Evolutionary conservation across 2,797 vertebrate species (phyloP).

Genomic region (Falco cherrug): DNA sequence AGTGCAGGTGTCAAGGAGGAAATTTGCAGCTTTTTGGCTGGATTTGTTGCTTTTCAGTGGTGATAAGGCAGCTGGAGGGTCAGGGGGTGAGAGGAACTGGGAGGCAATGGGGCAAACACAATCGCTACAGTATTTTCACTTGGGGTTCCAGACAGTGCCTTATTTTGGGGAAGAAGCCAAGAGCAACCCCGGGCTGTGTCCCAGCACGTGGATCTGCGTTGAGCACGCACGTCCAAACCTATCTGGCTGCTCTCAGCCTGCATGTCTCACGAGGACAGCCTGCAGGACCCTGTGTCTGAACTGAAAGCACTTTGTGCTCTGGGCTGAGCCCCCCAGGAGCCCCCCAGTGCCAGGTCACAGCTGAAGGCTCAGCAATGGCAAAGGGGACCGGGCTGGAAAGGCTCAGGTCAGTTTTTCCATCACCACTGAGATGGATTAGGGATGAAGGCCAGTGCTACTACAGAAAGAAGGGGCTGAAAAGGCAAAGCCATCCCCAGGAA

Average conservation of each 20-base stretch:
- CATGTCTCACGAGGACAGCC: accelerated
- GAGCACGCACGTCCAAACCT: not conserved
- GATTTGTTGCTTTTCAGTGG: not conserved
- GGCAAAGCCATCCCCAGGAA: not conserved
- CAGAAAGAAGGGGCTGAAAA: not conserved
- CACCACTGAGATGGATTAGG: accelerated
- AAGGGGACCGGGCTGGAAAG: not conserved
- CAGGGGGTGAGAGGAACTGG: not conserved
- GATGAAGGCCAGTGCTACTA: accelerated
- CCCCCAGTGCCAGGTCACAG: accelerated
- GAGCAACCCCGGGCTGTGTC: accelerated
- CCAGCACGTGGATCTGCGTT: accelerated
- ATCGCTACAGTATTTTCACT: not conserved
- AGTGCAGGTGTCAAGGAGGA: not conserved
- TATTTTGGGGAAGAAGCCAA: not conserved
- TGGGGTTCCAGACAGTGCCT: not conserved
- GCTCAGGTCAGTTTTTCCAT: not conserved
- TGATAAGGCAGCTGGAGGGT: not conserved
- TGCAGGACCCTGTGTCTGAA: not conserved
- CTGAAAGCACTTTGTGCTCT: accelerated
- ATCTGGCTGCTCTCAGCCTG: not conserved
- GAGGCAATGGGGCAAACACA: accelerated
- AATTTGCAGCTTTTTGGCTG: not conserved
- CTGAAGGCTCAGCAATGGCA: not conserved
- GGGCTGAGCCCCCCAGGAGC: not conserved